Conservation (phyloP, 2,888 invertebrate species). For the Troides helena region DNA sequence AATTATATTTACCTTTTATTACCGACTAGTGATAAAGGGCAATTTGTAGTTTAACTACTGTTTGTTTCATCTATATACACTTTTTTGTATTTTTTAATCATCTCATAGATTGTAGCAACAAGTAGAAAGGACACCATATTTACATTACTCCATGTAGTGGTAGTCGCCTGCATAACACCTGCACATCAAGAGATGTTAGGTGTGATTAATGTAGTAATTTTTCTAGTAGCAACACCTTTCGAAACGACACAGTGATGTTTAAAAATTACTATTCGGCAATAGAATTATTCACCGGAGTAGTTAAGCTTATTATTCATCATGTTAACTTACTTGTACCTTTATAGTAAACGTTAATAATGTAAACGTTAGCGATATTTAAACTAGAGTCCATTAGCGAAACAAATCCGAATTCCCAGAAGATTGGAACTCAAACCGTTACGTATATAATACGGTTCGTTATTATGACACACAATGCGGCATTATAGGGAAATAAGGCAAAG, state of each 20-base stretch:
- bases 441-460: constrained; percentile 73
- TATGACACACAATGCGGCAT: constrained; percentile 74
- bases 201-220: too few relatives aligned
- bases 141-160: too few relatives aligned
- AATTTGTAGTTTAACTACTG: neutral
- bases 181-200: too few relatives aligned
- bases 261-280: too few relatives aligned
- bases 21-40: neutral
- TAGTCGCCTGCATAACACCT: too few relatives aligned
- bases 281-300: too few relatives aligned
- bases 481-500: constrained; percentile 67
- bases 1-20: neutral
- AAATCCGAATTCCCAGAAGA: constrained; percentile 65
- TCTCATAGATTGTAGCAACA: too few relatives aligned
- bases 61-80: too few relatives aligned
- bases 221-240: too few relatives aligned
- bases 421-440: constrained; percentile 64
- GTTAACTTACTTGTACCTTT: neutral
- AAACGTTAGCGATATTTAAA: constrained; percentile 39
- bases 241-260: neutral
- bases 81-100: too few relatives aligned
- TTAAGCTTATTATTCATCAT: too few relatives aligned
- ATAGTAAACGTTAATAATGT: neutral
- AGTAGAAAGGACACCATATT: too few relatives aligned
- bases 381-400: constrained; percentile 59